A percentile compares a stretch with the other conserved stretches of the same genome.
phyloP scores from a whole-genome alignment of 2,113 vertebrate genomes.

The Casuarius casuarius region DNA sequence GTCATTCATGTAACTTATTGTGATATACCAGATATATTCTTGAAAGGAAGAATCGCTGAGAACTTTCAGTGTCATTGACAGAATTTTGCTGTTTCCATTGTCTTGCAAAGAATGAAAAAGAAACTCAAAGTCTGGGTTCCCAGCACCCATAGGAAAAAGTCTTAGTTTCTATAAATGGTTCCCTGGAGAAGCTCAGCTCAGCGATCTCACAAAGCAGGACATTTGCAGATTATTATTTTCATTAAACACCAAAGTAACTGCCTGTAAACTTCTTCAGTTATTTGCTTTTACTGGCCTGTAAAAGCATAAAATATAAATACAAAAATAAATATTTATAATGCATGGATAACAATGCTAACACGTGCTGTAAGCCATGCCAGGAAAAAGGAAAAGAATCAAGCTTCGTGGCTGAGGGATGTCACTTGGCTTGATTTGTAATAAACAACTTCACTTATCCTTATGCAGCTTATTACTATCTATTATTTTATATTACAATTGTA shows the following conservation, averaged over 20 bases:
- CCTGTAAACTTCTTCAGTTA: constrained; percentile 66
- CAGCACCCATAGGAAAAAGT: neutral
- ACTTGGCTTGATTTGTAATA: constrained; percentile 41
- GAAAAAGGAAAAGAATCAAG: constrained; percentile 40
- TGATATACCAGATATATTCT: neutral
- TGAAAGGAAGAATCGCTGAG: neutral
- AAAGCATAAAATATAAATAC: constrained; percentile 70
- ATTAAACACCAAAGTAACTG: constrained; percentile 67
- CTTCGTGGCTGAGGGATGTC: neutral
- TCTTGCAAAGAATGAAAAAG: neutral
- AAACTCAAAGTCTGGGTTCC: neutral
- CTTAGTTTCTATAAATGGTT: neutral
- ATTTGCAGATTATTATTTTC: constrained; percentile 58
- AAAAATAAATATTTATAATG: constrained; percentile 75
- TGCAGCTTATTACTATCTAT: neutral
- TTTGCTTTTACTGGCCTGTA: constrained; percentile 68
- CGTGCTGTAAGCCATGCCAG: neutral
- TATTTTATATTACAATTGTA: neutral
- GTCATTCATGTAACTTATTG: neutral
- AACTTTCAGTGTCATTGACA: neutral
- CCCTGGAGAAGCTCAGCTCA: constrained; percentile 16
- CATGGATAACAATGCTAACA: constrained; percentile 46
- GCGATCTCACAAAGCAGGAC: constrained; percentile 14
- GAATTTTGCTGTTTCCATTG: neutral
- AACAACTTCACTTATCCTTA: neutral